Evolutionary conservation across 2,113 vertebrate genomes (phyloP), one percentile per base, ranked within the genome.

Genomic region (Gymnorhina tibicen): DNA sequence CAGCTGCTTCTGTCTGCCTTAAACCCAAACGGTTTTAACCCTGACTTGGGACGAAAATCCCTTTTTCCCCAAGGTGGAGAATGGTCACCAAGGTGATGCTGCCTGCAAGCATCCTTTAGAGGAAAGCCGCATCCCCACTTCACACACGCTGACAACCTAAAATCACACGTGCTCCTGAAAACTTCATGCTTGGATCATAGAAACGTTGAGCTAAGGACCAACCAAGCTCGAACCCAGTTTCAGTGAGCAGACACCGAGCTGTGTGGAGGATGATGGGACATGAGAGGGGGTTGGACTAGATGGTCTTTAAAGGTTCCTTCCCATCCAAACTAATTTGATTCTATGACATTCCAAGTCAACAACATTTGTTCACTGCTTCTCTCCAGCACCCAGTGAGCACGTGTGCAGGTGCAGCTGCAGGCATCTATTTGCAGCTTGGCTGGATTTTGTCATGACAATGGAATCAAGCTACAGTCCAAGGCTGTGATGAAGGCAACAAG

Each of bases 71-170:
- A n/a, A 15, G 8, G 35, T 2, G 7, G 30, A 55, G 16, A 90
- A 49, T 0, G 13, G 17, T 2, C 4, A 37, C 13, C 0, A 0
- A 82, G 21, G 30, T 10, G 39, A 63, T 26, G 30, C 13, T 39
- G 30, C 10, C 49, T 55, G 44, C 27, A 64, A 52, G 39, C 32
- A 59, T 32, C 39, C 37, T 86, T 74, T 10, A 62, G 33, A 46
- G 23, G 27, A 64, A 72, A 55, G 33, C 35, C 19, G 17, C 33
- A 16, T 35, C 28, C 11, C 14, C 18, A 27, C n/a, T 66, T 73
- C 5, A 69, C 33, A 87, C 39, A 67, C 4, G 1, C 14, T 2
- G 12, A 37, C 6, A 55, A 72, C 52, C 62, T 17, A 22, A 83
- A 76, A 44, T 24, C 59, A 28, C 19, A 39, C 8, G 8, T 0